A percentile compares a stretch with the other conserved stretches of the same genome.
These are phyloP conservation scores for Eublepharis macularius DNA, from an alignment of 2,113 vertebrate species.

Conservation along the genomic window DNA sequence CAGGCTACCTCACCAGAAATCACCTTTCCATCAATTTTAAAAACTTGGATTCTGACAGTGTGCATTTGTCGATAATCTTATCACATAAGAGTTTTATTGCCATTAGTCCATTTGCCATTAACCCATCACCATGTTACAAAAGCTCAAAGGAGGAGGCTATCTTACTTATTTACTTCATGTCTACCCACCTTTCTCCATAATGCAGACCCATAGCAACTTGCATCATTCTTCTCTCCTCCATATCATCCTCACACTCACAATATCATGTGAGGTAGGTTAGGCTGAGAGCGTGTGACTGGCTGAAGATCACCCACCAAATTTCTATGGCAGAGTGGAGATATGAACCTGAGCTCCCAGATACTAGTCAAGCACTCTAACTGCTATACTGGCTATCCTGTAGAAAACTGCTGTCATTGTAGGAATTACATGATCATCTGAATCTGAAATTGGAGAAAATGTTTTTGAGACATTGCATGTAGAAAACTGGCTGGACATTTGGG, in stretches of 20 bases:
- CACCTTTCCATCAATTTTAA: not conserved
- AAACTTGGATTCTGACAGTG: not conserved
- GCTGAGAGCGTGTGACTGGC: too few relatives aligned
- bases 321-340: too few relatives aligned
- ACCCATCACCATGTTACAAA: not conserved
- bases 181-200: too few relatives aligned
- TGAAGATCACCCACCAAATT: too few relatives aligned
- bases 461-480: not conserved
- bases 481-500: not conserved
- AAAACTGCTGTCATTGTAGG: not conserved
- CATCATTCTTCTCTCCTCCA: too few relatives aligned
- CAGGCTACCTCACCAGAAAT: not conserved
- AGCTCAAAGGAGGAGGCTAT: not conserved
- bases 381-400: not conserved
- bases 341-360: too few relatives aligned
- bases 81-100: not conserved
- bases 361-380: too few relatives aligned
- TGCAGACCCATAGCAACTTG: too few relatives aligned
- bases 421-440: not conserved
- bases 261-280: too few relatives aligned
- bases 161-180: too few relatives aligned
- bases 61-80: not conserved
- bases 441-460: not conserved
- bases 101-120: not conserved
- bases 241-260: too few relatives aligned